Evolutionary conservation across 2,113 vertebrate genomes (phyloP).

Genomic region (Platysteira castanea): DNA sequence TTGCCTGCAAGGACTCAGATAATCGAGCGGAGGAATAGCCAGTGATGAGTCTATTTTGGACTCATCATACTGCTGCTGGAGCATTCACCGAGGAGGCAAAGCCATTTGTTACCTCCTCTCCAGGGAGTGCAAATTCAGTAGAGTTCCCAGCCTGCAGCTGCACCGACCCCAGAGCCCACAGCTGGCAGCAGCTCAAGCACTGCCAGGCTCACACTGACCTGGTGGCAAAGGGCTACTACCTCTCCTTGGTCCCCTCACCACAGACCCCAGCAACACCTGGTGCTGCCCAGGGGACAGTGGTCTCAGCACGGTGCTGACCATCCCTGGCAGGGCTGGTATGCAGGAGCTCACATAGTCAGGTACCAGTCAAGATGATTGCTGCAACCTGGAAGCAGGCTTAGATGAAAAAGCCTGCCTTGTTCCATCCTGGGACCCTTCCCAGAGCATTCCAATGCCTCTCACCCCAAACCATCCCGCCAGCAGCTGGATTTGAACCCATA

Average conservation of each 20-base stretch:
- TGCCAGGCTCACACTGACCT: background rate
- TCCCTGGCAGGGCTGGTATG: background rate
- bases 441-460: background rate
- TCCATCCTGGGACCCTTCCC: background rate
- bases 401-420: background rate
- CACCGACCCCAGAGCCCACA: background rate
- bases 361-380: background rate
- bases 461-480: rapidly evolving
- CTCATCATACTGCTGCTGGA: background rate
- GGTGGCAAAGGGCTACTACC: background rate
- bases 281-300: rapidly evolving
- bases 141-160: background rate
- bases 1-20: background rate
- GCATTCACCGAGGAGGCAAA: background rate
- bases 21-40: background rate
- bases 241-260: background rate
- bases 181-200: background rate
- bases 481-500: rapidly evolving
- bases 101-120: constrained; percentile 22
- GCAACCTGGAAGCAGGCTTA: background rate
- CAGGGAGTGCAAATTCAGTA: background rate
- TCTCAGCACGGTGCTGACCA: background rate
- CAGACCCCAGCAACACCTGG: background rate
- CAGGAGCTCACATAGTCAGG: background rate
- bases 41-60: constrained; percentile 18